Percentiles rank a stretch among this genome's conserved stretches.
Evolutionary conservation across 2,888 invertebrate species (phyloP).

Genomic region (Trissoscelio sp.): DNA sequence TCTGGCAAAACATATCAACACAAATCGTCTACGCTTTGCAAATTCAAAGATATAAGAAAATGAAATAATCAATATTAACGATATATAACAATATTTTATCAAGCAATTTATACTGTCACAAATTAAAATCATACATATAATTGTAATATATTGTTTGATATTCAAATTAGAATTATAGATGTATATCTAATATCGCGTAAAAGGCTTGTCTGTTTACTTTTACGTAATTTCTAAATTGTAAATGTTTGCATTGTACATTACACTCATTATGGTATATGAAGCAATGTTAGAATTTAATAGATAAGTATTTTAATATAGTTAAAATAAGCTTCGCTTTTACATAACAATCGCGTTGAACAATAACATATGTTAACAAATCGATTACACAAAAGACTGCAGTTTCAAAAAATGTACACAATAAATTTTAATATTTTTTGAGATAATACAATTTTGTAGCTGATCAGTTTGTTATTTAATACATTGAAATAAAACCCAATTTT

Average conservation of each 20-base stretch:
- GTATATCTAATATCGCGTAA: constrained; percentile 8
- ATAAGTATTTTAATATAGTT: constrained; percentile 47
- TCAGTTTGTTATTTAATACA: constrained; percentile 18
- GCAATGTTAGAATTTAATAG: constrained; percentile 42
- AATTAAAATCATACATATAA: constrained; percentile 29
- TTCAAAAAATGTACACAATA: constrained; percentile 42
- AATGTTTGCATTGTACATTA: constrained; percentile 30
- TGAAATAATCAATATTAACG: not conserved
- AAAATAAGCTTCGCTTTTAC: constrained; percentile 37
- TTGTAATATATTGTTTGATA: constrained; percentile 55
- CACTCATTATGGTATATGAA: constrained; percentile 4
- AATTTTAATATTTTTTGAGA: constrained; percentile 59
- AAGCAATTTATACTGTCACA: constrained; percentile 6
- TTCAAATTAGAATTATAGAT: constrained; percentile 31
- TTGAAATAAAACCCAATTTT: not conserved
- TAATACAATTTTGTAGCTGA: constrained; percentile 35
- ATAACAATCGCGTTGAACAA: constrained; percentile 29
- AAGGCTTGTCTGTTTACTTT: constrained; percentile 43
- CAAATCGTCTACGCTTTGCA: constrained; percentile 27
- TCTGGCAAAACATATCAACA: constrained; percentile 48
- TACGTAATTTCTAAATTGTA: constrained; percentile 27
- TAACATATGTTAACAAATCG: constrained; percentile 45
- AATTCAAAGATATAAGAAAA: constrained; percentile 3
- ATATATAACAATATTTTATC: constrained; percentile 28
- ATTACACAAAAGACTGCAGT: constrained; percentile 55